Evolutionary conservation across 1,140 invertebrate species (phyloP).

Genomic region (Plodia interpunctella): DNA sequence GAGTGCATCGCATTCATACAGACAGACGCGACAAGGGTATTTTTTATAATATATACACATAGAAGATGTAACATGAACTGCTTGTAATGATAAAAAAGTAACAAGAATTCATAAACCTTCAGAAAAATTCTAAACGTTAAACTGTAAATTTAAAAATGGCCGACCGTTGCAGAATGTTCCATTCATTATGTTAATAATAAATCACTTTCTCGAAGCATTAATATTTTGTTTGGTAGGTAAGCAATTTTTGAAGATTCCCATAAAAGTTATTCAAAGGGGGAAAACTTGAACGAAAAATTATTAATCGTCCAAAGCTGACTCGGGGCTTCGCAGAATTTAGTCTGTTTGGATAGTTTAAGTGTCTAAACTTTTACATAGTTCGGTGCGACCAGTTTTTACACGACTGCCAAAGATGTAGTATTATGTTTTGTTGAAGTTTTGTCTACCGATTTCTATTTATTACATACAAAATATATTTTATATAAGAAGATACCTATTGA

Average conservation of each 20-base stretch:
- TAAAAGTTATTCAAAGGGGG: neutral
- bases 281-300: neutral
- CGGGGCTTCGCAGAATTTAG: neutral
- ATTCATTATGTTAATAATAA: constrained; percentile 7
- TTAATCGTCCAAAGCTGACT: neutral
- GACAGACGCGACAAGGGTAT: no score
- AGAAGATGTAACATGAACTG: no score
- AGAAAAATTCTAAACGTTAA: neutral
- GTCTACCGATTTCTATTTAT: no score
- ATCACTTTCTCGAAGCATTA: neutral
- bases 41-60: no score
- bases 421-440: no score
- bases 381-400: no score
- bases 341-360: neutral
- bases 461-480: no score
- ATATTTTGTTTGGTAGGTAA: neutral
- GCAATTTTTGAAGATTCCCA: constrained; percentile 8
- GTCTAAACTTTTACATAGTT: neutral
- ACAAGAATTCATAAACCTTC: no score
- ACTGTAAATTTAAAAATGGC: neutral
- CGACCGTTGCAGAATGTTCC: neutral
- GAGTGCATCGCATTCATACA: no score
- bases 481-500: no score
- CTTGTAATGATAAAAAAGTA: no score
- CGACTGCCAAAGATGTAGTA: no score